Base-by-base conservation (phyloP, 2,797 vertebrate species). In the Melanotaenia nigrans region DNA sequence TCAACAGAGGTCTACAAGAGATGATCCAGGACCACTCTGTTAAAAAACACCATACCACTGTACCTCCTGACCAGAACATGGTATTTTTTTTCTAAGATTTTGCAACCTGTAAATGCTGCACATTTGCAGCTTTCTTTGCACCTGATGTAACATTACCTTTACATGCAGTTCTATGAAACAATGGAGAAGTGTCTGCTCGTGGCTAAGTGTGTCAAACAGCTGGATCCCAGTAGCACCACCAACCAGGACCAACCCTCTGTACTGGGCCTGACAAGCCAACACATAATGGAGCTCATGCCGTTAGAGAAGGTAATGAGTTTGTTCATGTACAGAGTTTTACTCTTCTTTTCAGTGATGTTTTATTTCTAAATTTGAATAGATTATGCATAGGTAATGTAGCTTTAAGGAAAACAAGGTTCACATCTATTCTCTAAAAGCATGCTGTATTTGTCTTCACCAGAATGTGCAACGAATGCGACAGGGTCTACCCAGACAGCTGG, bases 161-260 rank as follows among this genome's bases (percentile, higher is more conserved):
- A 35, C 65, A 0, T 78, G 22, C 67, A 97, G 96, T 94, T 96
- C 75, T 90, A 87, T 67, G 92, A 93, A 47, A 95, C 93, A 0
- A 81, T 96, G 89, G 94, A 96, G 73, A 94, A 90, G 74, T 95
- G 93, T 75, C 83, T 97, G 24, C 77, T 95, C 28, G 91, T 96
- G 75, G 91, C 91, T 51, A 92, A 94, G 77, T 93, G 95, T 74
- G 87, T 89, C 24, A 90, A 59, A 47, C 90, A 91, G 55, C 84
- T 96, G 20, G 88, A 94, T 68, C 88, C 89, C 0, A 91, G 91
- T 35, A 59, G 56, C 61, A 86, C 80, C 0, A 83, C 87, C 3
- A 70, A 28, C 22, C 82, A 82, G 70, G 82, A 83, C n/a, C 90
- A 90, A 63, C 89, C 89, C 1, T 62, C 80, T 0, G 30, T 96